Evolutionary conservation across 2,797 vertebrate genomes (phyloP).

Genomic region (Gouania willdenowi): DNA sequence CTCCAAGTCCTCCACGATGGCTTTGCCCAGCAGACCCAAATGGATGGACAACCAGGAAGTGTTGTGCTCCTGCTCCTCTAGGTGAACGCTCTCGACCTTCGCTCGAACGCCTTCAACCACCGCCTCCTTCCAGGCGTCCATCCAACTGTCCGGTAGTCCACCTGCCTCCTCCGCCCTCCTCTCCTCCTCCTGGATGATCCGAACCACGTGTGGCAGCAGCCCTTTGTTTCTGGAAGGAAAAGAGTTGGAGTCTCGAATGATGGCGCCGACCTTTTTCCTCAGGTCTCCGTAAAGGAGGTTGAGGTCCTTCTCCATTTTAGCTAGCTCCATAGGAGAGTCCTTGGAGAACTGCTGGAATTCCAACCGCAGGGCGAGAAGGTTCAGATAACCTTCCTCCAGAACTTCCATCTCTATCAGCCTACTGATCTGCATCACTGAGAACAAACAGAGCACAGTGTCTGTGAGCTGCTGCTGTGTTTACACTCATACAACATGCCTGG

Average conservation of each 20-base stretch:
- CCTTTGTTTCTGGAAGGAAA: conserved; percentile 50
- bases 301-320: conserved; percentile 80
- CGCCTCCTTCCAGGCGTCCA: conserved; percentile 76
- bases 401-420: conserved; percentile 78
- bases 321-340: conserved; percentile 57
- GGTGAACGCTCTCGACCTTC: conserved; percentile 58
- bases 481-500: no score
- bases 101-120: conserved; percentile 65
- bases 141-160: conserved; percentile 76
- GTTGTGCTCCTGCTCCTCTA: conserved; percentile 47
- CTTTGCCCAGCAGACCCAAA: conserved; percentile 73
- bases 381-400: conserved; percentile 82
- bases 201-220: conserved; percentile 61
- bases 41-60: conserved; percentile 71
- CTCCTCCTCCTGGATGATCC: conserved; percentile 81
- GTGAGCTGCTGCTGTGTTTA: no score
- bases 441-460: not conserved
- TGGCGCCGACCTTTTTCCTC: conserved; percentile 49
- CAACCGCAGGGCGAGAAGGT: conserved; percentile 74
- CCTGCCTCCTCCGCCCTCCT: conserved; percentile 26
- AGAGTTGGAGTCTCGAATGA: conserved; percentile 75
- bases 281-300: conserved; percentile 79
- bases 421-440: conserved; percentile 83
- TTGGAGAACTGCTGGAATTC: conserved; percentile 57
- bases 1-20: conserved; percentile 74